Percentiles rank a stretch among this genome's conserved stretches.
Evolutionary conservation across 2,797 vertebrate genomes (phyloP).

Genomic region (Sebastolobus altivelis): DNA sequence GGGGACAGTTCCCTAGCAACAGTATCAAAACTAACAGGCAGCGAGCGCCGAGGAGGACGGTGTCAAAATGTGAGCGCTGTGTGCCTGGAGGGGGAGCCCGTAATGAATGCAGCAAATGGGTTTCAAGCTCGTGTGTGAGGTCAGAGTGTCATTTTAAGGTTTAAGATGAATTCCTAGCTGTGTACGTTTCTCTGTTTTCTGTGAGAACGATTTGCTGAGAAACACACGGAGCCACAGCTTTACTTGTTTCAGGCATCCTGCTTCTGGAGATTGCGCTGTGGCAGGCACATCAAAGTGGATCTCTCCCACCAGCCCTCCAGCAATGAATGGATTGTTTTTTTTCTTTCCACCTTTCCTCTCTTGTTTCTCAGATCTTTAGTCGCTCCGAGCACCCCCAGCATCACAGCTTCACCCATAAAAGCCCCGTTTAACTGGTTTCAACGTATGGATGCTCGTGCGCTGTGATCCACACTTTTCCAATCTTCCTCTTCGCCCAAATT

Average conservation of each 20-base stretch:
- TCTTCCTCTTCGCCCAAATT: neutral
- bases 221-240: constrained; percentile 36
- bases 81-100: constrained; percentile 37
- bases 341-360: constrained; percentile 53
- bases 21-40: constrained; percentile 72
- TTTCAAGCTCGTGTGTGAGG: constrained; percentile 58
- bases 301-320: constrained; percentile 68
- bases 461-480: constrained; percentile 29
- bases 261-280: constrained; percentile 60
- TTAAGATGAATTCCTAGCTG: constrained; percentile 33
- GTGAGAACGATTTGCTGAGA: constrained; percentile 34
- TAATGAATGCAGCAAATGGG: constrained; percentile 57
- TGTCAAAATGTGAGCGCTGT: constrained; percentile 61
- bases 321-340: constrained; percentile 45
- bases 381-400: constrained; percentile 36
- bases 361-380: constrained; percentile 61
- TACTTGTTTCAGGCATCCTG: constrained; percentile 52
- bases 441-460: constrained; percentile 20
- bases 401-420: constrained; percentile 40
- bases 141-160: constrained; percentile 51
- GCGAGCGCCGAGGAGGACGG: constrained; percentile 42
- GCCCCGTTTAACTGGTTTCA: constrained; percentile 38
- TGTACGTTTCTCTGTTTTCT: constrained; percentile 18
- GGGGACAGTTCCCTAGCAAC: constrained; percentile 84
- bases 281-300: constrained; percentile 77